Evolutionary conservation across 2,797 vertebrate species (phyloP).

Genomic region (Tenualosa ilisha): DNA sequence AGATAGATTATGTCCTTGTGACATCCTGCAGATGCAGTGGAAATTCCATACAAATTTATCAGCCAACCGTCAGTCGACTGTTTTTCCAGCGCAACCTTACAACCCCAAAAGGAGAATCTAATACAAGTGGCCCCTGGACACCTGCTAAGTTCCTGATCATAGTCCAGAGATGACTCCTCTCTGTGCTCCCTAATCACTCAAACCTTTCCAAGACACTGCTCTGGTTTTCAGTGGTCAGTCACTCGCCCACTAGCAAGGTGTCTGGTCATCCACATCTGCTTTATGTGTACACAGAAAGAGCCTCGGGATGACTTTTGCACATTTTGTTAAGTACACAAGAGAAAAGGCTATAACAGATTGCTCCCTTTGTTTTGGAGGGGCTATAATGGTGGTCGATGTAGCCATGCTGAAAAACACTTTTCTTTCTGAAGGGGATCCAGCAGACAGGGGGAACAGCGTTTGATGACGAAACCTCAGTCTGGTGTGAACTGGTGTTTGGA

Average conservation of each 20-base stretch:
- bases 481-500: constrained; percentile 18
- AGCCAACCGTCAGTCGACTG: not conserved
- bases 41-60: constrained; percentile 4
- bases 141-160: not conserved
- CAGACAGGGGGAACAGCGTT: not conserved
- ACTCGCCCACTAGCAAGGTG: not conserved
- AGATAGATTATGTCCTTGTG: not conserved
- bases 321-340: not conserved
- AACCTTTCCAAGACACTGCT: not conserved
- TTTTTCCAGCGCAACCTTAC: not conserved
- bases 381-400: not conserved
- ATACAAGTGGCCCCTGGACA: not conserved
- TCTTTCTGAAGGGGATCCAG: not conserved
- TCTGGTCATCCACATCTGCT: constrained; percentile 9
- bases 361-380: not conserved
- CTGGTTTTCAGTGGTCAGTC: not conserved
- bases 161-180: not conserved
- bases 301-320: constrained; percentile 5
- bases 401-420: constrained; percentile 5
- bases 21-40: not conserved
- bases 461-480: constrained; percentile 9
- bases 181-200: not conserved
- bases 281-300: not conserved
- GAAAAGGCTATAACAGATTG: constrained; percentile 10
- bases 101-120: not conserved